Conservation (phyloP, 2,113 vertebrate genomes). For the Myotis davidii region DNA sequence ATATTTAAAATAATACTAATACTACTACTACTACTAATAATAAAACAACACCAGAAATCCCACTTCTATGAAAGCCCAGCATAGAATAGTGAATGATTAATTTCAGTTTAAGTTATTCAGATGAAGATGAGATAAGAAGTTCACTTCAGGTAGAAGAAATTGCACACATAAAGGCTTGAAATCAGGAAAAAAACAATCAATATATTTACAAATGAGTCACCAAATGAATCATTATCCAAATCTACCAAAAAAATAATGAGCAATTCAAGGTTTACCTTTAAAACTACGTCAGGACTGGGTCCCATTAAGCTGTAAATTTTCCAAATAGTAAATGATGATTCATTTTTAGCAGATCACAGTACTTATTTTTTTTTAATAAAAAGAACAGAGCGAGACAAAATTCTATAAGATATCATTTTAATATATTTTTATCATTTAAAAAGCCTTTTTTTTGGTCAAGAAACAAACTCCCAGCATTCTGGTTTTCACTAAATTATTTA, state of each 20-base stretch:
- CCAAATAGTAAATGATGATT: neutral
- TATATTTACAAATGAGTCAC: neutral
- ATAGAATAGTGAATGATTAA: neutral
- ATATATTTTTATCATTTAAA: neutral
- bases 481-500: conserved; percentile 41
- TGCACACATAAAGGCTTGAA: neutral
- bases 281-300: neutral
- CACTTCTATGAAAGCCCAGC: neutral
- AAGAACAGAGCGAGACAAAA: neutral
- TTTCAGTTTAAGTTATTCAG: neutral
- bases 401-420: conserved; percentile 17
- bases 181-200: neutral
- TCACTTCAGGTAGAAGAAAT: neutral
- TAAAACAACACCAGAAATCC: neutral
- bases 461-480: conserved; percentile 5
- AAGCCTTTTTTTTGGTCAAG: neutral
- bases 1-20: neutral
- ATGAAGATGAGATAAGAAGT: neutral
- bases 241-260: neutral
- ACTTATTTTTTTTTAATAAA: neutral
- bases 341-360: neutral
- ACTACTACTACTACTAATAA: neutral
- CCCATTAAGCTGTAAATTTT: neutral
- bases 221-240: neutral
- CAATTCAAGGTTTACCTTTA: neutral